Conservation (phyloP, 2,797 vertebrate species). For the Chelon auratus region DNA sequence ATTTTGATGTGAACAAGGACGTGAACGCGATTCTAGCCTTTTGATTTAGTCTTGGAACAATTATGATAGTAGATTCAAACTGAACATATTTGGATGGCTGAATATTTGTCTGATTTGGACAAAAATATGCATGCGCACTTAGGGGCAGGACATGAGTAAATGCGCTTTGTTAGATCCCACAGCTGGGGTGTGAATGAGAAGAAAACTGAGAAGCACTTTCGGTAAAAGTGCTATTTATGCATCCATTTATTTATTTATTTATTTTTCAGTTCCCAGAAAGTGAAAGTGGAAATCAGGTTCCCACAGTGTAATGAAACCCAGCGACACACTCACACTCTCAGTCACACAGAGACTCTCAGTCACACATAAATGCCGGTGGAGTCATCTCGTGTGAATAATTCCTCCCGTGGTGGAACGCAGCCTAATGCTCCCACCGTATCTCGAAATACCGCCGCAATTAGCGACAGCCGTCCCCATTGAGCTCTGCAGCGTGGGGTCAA, state of each 20-base stretch:
- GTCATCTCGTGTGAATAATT: slow-evolving; percentile 40
- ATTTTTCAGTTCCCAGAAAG: background rate
- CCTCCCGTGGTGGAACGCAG: slow-evolving; percentile 41
- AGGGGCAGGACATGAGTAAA: too few relatives aligned
- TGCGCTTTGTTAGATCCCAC: too few relatives aligned
- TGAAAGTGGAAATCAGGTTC: background rate
- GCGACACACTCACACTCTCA: slow-evolving; percentile 12
- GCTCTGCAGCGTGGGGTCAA: slow-evolving; percentile 54
- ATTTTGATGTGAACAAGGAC: too few relatives aligned
- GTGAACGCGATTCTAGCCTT: too few relatives aligned
- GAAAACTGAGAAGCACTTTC: background rate
- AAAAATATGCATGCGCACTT: too few relatives aligned
- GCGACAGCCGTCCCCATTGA: slow-evolving; percentile 56
- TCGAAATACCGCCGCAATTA: slow-evolving; percentile 70
- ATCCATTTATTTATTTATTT: background rate
- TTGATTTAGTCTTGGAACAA: too few relatives aligned
- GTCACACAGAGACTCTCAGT: background rate
- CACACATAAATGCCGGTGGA: slow-evolving; percentile 1
- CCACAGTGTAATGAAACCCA: slow-evolving; percentile 3
- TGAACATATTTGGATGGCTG: too few relatives aligned
- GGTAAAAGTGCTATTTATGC: slow-evolving; percentile 2
- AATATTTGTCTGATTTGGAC: too few relatives aligned
- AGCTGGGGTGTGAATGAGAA: background rate
- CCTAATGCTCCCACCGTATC: slow-evolving; percentile 53
- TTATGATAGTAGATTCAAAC: too few relatives aligned